Conservation (phyloP, 2,888 invertebrate genomes). For the Meloe dianella region DNA sequence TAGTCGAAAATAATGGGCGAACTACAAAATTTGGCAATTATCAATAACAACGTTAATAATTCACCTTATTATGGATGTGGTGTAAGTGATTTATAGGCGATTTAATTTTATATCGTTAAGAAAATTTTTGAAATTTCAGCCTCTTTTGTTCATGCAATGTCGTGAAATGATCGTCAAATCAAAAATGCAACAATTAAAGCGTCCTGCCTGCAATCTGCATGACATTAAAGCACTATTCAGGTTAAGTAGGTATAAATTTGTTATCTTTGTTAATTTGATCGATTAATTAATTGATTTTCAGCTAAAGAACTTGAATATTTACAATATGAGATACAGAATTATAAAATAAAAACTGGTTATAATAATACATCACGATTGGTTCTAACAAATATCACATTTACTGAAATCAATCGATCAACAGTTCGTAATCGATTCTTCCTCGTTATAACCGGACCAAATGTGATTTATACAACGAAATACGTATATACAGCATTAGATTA, state of each 20-base stretch:
- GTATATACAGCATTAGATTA: background rate
- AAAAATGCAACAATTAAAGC: background rate
- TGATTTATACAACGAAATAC: background rate
- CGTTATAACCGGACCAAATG: background rate
- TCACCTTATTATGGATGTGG: background rate
- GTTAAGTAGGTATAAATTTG: background rate
- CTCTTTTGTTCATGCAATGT: background rate
- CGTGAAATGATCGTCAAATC: background rate
- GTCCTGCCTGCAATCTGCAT: background rate
- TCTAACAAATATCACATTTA: background rate
- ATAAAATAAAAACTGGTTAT: background rate
- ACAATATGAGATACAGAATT: background rate
- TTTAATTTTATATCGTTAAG: background rate
- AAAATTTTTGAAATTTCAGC: background rate
- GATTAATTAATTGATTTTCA: background rate
- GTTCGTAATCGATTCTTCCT: background rate
- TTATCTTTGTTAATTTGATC: background rate
- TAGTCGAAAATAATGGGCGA: too few relatives aligned
- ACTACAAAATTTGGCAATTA: too few relatives aligned
- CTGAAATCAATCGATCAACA: background rate
- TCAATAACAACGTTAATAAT: too few relatives aligned
- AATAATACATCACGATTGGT: background rate
- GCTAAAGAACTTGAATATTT: background rate
- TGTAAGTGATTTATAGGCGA: background rate
- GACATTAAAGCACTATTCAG: background rate